Percentiles rank a stretch among this genome's conserved stretches.
phyloP scores from a whole-genome alignment of 2,888 invertebrate species.

The Calliphora vomitoria region DNA sequence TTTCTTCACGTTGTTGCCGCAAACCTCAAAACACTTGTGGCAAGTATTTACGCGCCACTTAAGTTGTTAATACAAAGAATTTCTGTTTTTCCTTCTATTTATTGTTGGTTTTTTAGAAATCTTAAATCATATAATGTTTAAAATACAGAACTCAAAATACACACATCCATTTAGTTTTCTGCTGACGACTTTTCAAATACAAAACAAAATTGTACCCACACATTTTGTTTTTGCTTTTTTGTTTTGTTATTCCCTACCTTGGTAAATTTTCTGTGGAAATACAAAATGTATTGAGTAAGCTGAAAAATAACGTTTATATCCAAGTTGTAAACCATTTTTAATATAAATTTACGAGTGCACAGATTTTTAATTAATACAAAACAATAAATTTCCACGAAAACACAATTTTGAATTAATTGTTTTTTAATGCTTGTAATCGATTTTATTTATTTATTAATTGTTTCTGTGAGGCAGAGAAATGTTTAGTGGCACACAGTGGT shows the following conservation, averaged over 20 bases:
- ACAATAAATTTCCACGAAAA: not conserved
- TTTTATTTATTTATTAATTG: too few species aligned
- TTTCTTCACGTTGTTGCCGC: not conserved
- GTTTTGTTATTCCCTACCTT: not conserved
- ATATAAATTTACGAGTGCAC: not conserved
- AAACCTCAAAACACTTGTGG: conserved; percentile 9
- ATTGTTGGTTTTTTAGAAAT: not conserved
- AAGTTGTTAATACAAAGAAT: conserved; percentile 11
- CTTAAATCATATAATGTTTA: not conserved
- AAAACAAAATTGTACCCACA: not conserved
- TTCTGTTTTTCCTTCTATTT: not conserved
- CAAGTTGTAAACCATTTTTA: not conserved
- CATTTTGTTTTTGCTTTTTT: not conserved
- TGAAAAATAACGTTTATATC: not conserved
- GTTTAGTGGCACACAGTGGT: too few species aligned
- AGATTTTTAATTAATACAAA: not conserved
- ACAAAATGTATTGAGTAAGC: not conserved
- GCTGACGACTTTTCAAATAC: not conserved
- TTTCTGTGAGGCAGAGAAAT: too few species aligned
- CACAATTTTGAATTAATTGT: not conserved
- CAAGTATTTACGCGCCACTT: conserved; percentile 44
- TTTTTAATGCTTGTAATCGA: too few species aligned
- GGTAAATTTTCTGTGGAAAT: not conserved
- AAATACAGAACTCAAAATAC: not conserved
- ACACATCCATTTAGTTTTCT: not conserved